These are phyloP conservation scores for Apis laboriosa DNA, from an alignment of 1,140 invertebrate genomes.

Conservation along the genomic window DNA sequence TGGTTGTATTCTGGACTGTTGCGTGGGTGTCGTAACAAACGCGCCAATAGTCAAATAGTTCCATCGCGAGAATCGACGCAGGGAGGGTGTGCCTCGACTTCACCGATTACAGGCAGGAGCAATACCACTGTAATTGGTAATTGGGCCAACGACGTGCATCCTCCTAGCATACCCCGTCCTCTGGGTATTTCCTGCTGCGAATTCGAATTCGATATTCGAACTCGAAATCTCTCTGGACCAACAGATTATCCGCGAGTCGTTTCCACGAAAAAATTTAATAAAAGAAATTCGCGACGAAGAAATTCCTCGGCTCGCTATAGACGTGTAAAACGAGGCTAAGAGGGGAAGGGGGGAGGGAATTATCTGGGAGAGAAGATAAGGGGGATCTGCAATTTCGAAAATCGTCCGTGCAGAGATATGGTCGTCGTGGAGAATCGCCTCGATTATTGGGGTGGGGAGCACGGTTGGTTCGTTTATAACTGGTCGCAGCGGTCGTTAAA, in stretches of 20 bases:
- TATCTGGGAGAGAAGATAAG: background rate
- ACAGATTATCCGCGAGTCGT: too few relatives aligned
- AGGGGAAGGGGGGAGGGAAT: too few relatives aligned
- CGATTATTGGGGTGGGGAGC: background rate
- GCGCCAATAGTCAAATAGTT: conserved; percentile 11
- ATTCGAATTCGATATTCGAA: background rate
- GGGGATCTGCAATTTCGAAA: background rate
- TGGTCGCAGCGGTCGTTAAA: conserved; percentile 25
- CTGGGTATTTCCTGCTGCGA: background rate
- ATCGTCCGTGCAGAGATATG: background rate
- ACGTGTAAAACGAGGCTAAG: too few relatives aligned
- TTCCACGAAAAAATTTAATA: too few relatives aligned
- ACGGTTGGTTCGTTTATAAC: conserved; percentile 12
- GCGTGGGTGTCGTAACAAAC: conserved; percentile 47
- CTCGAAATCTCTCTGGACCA: background rate
- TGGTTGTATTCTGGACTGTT: background rate
- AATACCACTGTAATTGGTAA: conserved; percentile 48
- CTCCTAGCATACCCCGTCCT: background rate
- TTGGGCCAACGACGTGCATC: conserved; percentile 49
- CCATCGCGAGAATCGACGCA: conserved; percentile 53
- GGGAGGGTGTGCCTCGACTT: conserved; percentile 30
- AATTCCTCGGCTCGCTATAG: too few relatives aligned
- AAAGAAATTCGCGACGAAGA: too few relatives aligned
- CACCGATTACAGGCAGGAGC: conserved; percentile 36
- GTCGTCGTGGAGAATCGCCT: background rate